Percentiles rank a stretch among this genome's conserved stretches.
phyloP scores from a whole-genome alignment of 2,888 invertebrate genomes.

The Thymelicus lineola region DNA sequence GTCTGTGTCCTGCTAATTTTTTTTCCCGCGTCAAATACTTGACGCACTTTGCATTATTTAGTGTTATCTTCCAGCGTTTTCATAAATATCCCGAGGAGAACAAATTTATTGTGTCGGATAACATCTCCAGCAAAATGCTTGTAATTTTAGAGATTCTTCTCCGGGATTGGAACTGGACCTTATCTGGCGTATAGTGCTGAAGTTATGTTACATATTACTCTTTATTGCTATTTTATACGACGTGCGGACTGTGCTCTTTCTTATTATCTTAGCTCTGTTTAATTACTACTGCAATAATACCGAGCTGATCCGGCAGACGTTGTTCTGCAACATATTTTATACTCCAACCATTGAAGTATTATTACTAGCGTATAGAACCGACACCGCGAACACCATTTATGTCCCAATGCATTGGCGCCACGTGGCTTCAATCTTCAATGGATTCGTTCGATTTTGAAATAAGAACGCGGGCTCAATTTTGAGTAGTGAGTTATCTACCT shows the following conservation, averaged over 20 bases:
- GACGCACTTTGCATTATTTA: constrained; percentile 46
- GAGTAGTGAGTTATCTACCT: no score
- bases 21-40: constrained; percentile 51
- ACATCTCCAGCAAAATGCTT: constrained; percentile 71
- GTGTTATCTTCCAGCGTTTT: constrained; percentile 58
- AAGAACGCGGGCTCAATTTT: no score
- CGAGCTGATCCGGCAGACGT: no score
- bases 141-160: constrained; percentile 70
- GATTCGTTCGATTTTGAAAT: no score
- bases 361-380: no score
- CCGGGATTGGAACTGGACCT: constrained; percentile 44
- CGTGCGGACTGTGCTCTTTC: neutral
- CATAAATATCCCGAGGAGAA: constrained; percentile 64
- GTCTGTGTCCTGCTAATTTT: constrained; percentile 36
- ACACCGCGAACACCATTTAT: no score
- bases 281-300: neutral
- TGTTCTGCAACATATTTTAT: no score
- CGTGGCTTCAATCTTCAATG: no score
- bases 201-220: constrained; percentile 6
- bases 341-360: no score
- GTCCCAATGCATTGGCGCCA: no score
- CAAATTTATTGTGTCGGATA: constrained; percentile 70
- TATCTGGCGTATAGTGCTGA: constrained; percentile 15
- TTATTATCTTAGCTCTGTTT: neutral
- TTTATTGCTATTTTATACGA: constrained; percentile 7